Evolutionary conservation across 2,113 vertebrate genomes (phyloP).

Genomic region (Indri indri): DNA sequence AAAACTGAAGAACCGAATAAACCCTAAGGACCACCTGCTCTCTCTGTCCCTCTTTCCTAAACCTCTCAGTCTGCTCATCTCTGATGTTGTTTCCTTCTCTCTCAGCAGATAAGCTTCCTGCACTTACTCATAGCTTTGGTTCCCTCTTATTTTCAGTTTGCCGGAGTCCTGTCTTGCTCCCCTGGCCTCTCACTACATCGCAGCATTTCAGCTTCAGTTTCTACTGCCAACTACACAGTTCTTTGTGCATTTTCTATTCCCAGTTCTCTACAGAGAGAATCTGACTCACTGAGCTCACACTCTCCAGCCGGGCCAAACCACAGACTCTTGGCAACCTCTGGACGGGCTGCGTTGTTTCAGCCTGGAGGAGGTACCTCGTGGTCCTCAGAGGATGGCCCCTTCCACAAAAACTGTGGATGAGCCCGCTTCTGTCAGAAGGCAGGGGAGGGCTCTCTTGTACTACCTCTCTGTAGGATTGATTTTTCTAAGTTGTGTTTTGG

Average conservation of each 20-base stretch:
- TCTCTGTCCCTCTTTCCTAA: background rate
- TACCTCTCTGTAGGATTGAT: background rate
- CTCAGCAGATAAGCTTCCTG: background rate
- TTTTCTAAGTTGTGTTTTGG: background rate
- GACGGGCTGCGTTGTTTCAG: background rate
- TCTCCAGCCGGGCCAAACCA: background rate
- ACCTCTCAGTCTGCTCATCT: background rate
- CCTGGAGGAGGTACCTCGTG: background rate
- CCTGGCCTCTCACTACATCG: background rate
- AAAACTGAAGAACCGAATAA: background rate
- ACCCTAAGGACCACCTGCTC: background rate
- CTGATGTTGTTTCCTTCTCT: background rate
- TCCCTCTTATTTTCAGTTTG: background rate
- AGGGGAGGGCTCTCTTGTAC: background rate
- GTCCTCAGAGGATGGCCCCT: background rate
- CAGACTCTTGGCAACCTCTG: background rate
- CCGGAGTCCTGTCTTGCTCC: background rate
- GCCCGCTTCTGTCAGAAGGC: background rate
- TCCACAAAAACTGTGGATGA: background rate
- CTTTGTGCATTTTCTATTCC: background rate
- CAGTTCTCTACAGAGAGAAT: background rate
- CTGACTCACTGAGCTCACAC: background rate
- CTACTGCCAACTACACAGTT: background rate
- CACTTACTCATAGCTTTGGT: background rate
- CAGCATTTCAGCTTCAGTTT: conserved; percentile 4